phyloP scores from a whole-genome alignment of 2,113 vertebrate genomes.

The Psilopsiagon aurifrons region DNA sequence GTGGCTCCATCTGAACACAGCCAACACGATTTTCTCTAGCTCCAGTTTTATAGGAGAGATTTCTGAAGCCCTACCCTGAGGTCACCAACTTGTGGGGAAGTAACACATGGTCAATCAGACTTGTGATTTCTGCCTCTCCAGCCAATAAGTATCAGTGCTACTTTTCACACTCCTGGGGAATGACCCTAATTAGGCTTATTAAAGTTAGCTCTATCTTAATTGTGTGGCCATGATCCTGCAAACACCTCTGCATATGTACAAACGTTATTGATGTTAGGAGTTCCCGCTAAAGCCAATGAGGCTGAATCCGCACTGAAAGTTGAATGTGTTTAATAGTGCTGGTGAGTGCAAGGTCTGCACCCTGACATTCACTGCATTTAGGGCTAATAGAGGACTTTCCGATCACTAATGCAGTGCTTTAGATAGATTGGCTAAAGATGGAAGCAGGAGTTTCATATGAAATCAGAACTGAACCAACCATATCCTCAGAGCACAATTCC shows the following conservation, averaged over 20 bases:
- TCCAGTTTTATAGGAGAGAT: constrained; percentile 25
- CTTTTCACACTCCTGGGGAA: constrained; percentile 38
- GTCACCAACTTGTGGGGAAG: constrained; percentile 21
- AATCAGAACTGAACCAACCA: not conserved
- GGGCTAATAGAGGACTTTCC: not conserved
- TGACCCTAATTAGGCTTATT: constrained; percentile 37
- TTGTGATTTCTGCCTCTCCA: not conserved
- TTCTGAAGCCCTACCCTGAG: constrained; percentile 38
- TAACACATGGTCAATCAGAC: not conserved
- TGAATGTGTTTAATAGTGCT: not conserved
- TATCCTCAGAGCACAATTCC: not conserved
- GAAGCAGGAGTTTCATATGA: not conserved
- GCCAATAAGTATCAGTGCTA: constrained; percentile 22
- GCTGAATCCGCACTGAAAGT: not conserved
- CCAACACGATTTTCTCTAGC: not conserved
- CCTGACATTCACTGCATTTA: not conserved
- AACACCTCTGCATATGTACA: not conserved
- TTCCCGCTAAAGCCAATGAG: not conserved
- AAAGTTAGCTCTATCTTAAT: constrained; percentile 1
- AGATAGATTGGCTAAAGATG: not conserved
- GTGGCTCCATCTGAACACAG: not conserved
- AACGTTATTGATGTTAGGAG: not conserved
- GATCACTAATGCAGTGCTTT: not conserved
- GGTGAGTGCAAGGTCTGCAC: not conserved
- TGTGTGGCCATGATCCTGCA: not conserved